Conservation (phyloP, 2,888 invertebrate genomes). For the Ashinkailepas kermadecensis region DNA sequence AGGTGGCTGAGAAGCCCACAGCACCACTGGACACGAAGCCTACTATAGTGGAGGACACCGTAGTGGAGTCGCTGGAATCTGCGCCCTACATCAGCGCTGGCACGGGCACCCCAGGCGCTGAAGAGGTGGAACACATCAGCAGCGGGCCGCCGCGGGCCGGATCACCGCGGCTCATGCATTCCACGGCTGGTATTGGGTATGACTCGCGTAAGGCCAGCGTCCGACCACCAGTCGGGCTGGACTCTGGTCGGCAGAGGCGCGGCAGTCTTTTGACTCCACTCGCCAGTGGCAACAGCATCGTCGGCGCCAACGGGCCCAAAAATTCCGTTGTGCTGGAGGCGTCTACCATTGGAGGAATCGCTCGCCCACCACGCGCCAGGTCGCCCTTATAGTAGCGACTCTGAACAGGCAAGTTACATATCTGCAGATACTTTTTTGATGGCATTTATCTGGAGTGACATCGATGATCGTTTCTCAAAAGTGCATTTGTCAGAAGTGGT, state of each 20-base stretch:
- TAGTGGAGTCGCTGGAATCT: not conserved
- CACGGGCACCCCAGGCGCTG: too few relatives aligned
- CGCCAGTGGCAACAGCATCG: not conserved
- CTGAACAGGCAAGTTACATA: too few relatives aligned
- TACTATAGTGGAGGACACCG: not conserved
- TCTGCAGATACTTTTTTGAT: too few relatives aligned
- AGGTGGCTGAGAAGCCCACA: not conserved
- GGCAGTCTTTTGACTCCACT: not conserved
- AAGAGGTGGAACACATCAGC: not conserved
- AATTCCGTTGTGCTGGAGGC: not conserved
- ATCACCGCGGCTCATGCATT: not conserved
- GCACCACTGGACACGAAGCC: not conserved
- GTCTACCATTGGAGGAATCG: not conserved
- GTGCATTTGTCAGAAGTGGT: too few relatives aligned
- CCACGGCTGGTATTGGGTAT: not conserved
- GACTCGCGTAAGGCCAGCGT: not conserved
- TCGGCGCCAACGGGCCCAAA: not conserved
- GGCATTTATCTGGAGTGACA: too few relatives aligned
- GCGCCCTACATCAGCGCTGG: too few relatives aligned
- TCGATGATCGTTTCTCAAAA: too few relatives aligned
- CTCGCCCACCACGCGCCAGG: not conserved
- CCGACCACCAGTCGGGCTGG: too few relatives aligned
- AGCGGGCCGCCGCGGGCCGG: not conserved
- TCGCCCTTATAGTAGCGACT: not conserved
- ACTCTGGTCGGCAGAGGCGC: not conserved